Percentiles rank a stretch among this genome's conserved stretches.
These are phyloP conservation scores for Coreoperca whiteheadi DNA, from an alignment of 2,113 vertebrate species.

Conservation along the genomic window DNA sequence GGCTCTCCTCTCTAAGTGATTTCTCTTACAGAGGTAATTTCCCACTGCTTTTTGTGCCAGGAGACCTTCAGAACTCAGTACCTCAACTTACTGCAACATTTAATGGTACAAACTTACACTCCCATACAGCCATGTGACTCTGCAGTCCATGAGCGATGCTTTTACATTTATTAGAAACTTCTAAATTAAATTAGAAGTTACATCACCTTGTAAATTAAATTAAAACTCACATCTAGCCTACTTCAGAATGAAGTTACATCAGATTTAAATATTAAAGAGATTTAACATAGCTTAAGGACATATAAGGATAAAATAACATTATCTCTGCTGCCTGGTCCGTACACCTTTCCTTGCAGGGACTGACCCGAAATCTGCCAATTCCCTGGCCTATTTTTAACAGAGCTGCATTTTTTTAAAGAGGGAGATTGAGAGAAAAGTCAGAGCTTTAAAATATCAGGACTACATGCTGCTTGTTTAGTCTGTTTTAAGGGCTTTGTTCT, in stretches of 20 bases:
- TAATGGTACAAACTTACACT: conserved; percentile 4
- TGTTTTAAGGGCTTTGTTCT: neutral
- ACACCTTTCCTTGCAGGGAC: conserved; percentile 19
- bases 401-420: neutral
- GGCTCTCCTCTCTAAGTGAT: conserved; percentile 37
- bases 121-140: neutral
- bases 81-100: conserved; percentile 12
- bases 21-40: conserved; percentile 39
- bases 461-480: neutral
- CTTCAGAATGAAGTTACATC: neutral
- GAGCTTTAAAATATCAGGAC: neutral
- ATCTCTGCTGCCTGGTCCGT: neutral
- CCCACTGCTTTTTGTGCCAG: conserved; percentile 21
- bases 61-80: conserved; percentile 9
- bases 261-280: conserved; percentile 23
- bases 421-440: neutral
- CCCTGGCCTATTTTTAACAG: conserved; percentile 5
- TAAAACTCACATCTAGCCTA: conserved; percentile 22
- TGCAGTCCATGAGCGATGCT: neutral
- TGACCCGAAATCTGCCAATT: neutral
- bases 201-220: conserved; percentile 19
- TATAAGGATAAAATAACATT: conserved; percentile 18
- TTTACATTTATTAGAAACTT: conserved; percentile 37
- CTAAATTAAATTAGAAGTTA: conserved; percentile 43
- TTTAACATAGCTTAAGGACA: conserved; percentile 20